Conservation (phyloP, 92 coral and sea anemone genomes). For the Zoanthus sociatus region DNA sequence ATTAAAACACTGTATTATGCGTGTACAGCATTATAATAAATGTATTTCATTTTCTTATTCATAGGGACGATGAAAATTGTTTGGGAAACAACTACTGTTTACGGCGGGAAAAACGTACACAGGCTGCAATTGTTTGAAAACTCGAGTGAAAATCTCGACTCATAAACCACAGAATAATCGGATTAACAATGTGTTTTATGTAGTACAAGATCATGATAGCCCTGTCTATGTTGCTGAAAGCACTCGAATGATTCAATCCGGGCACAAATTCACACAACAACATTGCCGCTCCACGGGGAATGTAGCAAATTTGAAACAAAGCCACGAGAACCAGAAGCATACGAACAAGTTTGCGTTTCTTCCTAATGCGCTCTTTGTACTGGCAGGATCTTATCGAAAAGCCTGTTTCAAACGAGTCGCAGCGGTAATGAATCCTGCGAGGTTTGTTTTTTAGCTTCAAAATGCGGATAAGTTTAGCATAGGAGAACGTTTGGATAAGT, state of each 20-base stretch:
- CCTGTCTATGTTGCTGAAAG: conserved; percentile 59
- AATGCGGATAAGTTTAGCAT: conserved; percentile 60
- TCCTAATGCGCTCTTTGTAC: conserved; percentile 48
- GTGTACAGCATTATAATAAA: too few species aligned
- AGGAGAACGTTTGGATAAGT: conserved; percentile 72
- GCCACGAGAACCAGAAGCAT: conserved; percentile 75
- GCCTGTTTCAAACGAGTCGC: conserved; percentile 9
- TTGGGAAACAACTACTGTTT: background rate
- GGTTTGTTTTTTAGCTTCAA: conserved; percentile 60
- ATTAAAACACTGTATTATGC: too few species aligned
- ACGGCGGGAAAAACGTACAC: background rate
- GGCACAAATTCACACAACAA: conserved; percentile 60
- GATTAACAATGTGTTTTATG: conserved; percentile 77
- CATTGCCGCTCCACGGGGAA: conserved; percentile 82
- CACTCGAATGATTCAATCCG: conserved; percentile 3
- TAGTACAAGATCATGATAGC: conserved; percentile 77
- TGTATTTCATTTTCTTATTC: too few species aligned
- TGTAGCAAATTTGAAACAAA: conserved; percentile 79
- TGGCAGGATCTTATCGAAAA: conserved; percentile 5
- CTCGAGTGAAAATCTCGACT: conserved; percentile 76
- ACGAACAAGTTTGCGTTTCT: conserved; percentile 65
- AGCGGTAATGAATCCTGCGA: conserved; percentile 43
- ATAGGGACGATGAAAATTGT: too few species aligned
- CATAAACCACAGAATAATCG: conserved; percentile 81
- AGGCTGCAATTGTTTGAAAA: conserved; percentile 39